Conservation (phyloP, 2,888 invertebrate species). For the Lycia hirtaria region DNA sequence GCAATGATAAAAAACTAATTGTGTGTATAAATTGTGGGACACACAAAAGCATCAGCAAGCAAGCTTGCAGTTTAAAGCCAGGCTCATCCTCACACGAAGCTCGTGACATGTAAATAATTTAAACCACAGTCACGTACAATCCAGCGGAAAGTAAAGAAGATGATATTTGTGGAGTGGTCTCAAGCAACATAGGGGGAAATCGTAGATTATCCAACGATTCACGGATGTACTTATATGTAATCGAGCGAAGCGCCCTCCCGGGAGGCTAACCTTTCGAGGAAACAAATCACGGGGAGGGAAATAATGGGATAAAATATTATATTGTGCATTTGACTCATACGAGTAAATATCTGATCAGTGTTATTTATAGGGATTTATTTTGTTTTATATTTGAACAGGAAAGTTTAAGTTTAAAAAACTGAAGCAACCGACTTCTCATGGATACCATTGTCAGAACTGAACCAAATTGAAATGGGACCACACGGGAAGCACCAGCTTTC, state of each 20-base stretch:
- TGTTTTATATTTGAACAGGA: not conserved
- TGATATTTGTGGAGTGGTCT: slow-evolving; percentile 32
- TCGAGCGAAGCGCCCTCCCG: slow-evolving; percentile 16
- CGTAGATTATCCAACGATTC: slow-evolving; percentile 36
- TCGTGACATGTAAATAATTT: slow-evolving; percentile 28
- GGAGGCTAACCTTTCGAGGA: slow-evolving; percentile 14
- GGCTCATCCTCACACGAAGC: not conserved
- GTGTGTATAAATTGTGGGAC: too few species aligned
- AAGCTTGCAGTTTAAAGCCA: not conserved
- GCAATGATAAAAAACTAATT: too few species aligned
- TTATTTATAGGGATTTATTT: not conserved
- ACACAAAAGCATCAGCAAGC: too few species aligned
- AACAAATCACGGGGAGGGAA: slow-evolving; percentile 9
- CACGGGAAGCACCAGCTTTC: too few species aligned
- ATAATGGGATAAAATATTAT: slow-evolving; percentile 9
- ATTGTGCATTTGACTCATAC: not conserved
- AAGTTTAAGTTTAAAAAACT: not conserved
- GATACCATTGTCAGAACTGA: too few species aligned
- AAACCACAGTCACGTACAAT: slow-evolving; percentile 35
- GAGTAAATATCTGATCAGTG: slow-evolving; percentile 2
- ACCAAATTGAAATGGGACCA: too few species aligned
- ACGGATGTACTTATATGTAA: slow-evolving; percentile 36
- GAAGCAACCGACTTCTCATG: too few species aligned
- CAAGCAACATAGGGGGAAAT: slow-evolving; percentile 34
- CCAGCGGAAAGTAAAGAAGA: slow-evolving; percentile 38